phyloP scores from a whole-genome alignment of 2,797 vertebrate genomes.

The Avahi laniger region DNA sequence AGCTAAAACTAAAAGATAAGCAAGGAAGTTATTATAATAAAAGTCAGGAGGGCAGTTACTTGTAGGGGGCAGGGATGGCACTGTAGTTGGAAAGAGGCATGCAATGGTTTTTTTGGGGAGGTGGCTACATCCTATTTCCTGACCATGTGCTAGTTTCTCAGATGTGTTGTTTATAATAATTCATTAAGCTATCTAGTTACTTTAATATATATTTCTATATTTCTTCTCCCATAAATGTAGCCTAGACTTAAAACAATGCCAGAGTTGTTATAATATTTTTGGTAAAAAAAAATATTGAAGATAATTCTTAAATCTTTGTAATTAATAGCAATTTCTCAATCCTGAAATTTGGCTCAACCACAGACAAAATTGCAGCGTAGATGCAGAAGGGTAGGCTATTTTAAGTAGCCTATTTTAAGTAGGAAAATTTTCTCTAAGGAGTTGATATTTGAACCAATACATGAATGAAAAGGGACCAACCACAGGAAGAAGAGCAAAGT shows the following conservation, averaged over 20 bases:
- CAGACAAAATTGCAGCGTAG: background rate
- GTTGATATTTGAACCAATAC: background rate
- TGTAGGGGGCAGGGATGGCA: background rate
- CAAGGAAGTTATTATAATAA: background rate
- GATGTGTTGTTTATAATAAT: background rate
- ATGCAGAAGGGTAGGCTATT: background rate
- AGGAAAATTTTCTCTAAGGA: background rate
- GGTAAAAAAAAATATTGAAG: background rate
- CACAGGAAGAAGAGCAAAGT: background rate
- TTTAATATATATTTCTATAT: background rate
- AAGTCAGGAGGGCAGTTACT: background rate
- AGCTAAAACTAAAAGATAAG: background rate
- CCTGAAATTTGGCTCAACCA: background rate
- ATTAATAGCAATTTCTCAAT: background rate
- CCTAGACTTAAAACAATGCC: background rate
- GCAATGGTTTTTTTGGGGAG: background rate
- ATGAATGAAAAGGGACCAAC: background rate
- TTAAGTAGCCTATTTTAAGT: background rate
- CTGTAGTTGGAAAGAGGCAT: background rate
- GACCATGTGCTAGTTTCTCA: background rate
- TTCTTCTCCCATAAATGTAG: background rate
- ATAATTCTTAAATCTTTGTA: background rate
- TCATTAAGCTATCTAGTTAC: background rate
- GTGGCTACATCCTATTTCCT: background rate
- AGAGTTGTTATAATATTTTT: background rate